phyloP scores from a whole-genome alignment of 2,797 vertebrate species.

The Melanotaenia trifasciata region DNA sequence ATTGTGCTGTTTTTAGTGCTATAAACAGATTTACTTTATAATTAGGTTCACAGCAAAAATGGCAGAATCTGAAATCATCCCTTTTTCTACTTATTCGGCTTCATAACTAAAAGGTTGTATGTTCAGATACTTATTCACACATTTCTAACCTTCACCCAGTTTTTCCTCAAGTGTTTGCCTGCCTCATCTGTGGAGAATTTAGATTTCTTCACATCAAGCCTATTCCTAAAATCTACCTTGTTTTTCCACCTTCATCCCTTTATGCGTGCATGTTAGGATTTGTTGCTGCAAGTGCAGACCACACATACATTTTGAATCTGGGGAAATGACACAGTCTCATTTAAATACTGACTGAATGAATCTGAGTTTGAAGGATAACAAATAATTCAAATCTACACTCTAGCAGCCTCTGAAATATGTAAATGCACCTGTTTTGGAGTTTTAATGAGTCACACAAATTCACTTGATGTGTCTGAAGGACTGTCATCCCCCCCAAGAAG shows the following conservation, averaged over 20 bases:
- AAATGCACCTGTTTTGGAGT: slow-evolving; percentile 23
- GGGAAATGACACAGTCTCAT: slow-evolving; percentile 8
- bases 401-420: slow-evolving; percentile 32
- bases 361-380: slow-evolving; percentile 11
- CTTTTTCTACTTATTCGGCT: not conserved
- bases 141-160: not conserved
- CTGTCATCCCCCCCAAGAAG: not conserved
- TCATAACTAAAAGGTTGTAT: not conserved
- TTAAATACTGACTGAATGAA: slow-evolving; percentile 22
- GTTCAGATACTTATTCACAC: not conserved
- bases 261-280: not conserved
- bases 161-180: not conserved
- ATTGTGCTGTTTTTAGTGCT: not conserved
- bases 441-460: slow-evolving; percentile 25
- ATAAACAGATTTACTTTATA: not conserved
- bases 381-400: slow-evolving; percentile 42
- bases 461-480: slow-evolving; percentile 21
- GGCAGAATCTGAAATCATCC: not conserved
- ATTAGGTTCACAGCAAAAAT: not conserved
- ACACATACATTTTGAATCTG: slow-evolving; percentile 3
- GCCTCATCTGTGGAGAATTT: slow-evolving; percentile 2
- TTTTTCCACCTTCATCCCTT: slow-evolving; percentile 9
- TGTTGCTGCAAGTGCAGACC: not conserved
- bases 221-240: too few relatives aligned
- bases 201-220: not conserved